Conservation (phyloP, 2,797 vertebrate genomes). For the Amblyraja radiata region DNA sequence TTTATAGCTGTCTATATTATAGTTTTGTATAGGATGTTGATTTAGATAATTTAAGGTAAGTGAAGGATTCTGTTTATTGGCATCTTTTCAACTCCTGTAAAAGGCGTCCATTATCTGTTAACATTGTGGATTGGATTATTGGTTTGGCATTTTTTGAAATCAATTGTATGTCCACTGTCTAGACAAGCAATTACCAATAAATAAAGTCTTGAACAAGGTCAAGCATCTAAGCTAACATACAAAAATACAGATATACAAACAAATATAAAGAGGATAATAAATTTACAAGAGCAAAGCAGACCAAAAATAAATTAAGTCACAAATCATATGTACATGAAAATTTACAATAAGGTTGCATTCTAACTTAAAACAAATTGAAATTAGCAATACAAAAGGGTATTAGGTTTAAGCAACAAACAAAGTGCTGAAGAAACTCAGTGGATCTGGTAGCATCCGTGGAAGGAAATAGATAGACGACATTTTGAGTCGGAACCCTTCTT, state of each 20-base stretch:
- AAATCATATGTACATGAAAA: neutral
- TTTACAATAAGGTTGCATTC: neutral
- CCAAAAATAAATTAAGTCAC: neutral
- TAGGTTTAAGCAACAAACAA: neutral
- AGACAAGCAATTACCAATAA: neutral
- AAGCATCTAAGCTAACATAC: neutral
- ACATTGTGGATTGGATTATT: neutral
- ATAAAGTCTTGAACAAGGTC: slow-evolving; percentile 12
- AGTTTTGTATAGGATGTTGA: neutral
- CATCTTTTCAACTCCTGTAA: neutral
- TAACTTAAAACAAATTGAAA: neutral
- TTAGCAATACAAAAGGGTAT: neutral
- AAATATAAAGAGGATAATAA: slow-evolving; percentile 9
- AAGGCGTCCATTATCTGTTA: neutral
- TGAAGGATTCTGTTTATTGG: neutral
- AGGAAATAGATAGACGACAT: too few relatives aligned
- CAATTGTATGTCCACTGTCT: neutral
- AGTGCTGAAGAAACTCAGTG: too few relatives aligned
- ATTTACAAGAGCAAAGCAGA: neutral
- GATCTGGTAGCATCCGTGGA: too few relatives aligned
- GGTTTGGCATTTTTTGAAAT: slow-evolving; percentile 12
- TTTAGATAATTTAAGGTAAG: neutral
- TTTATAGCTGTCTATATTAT: neutral
- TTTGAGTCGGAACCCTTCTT: too few relatives aligned
- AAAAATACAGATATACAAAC: neutral